Percentiles rank a stretch among this genome's conserved stretches.
phyloP scores from a whole-genome alignment of 2,797 vertebrate species.

The Notoglanidium macrostoma region DNA sequence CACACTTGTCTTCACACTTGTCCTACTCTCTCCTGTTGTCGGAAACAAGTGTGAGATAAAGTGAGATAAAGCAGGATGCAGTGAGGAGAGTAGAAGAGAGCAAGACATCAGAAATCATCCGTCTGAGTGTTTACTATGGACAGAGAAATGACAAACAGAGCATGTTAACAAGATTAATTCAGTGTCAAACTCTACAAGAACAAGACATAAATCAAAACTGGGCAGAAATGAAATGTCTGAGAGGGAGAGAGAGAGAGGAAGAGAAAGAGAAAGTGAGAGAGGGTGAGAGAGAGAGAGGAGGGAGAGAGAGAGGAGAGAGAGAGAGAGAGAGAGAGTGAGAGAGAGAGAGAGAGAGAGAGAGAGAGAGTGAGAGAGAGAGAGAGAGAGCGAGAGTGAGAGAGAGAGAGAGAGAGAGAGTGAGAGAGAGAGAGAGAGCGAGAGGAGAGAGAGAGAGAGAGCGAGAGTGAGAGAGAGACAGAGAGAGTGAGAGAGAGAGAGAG shows the following conservation, averaged over 20 bases:
- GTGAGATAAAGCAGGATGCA: conserved; percentile 26
- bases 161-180: conserved; percentile 52
- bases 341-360: no score
- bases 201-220: background rate
- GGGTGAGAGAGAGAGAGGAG: conserved; percentile 56
- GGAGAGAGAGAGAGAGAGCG: no score
- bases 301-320: conserved; percentile 62
- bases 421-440: no score
- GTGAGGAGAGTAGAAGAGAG: background rate
- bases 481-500: no score
- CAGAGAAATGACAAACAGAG: conserved; percentile 38
- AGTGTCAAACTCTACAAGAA: background rate
- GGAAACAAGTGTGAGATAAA: conserved; percentile 45
- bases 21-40: conserved; percentile 40
- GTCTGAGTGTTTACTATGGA: conserved; percentile 46
- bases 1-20: no score
- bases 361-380: no score
- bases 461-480: no score
- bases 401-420: no score
- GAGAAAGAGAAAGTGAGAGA: conserved; percentile 25
- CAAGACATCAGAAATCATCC: conserved; percentile 20
- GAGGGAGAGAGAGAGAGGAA: conserved; percentile 14
- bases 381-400: no score
- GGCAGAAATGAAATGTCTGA: background rate
- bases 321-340: conserved; percentile 75